Percentiles rank a stretch among this genome's conserved stretches.
Evolutionary conservation across 2,113 vertebrate species (phyloP).

Genomic region (Dolichotis patagonum): DNA sequence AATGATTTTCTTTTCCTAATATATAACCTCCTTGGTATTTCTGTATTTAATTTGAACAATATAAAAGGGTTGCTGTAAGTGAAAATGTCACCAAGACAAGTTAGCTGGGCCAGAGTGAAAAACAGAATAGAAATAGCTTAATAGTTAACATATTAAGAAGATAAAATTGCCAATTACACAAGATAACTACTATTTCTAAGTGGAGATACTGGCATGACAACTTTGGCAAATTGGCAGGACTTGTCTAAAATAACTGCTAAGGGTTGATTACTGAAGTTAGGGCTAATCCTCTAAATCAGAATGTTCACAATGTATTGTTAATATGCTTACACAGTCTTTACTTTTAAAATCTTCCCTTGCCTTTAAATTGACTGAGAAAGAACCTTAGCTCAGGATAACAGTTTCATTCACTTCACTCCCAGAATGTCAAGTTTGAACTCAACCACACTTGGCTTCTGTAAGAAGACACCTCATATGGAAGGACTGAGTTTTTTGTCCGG

Average conservation of each 20-base stretch:
- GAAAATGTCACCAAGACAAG: not conserved
- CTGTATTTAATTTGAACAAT: not conserved
- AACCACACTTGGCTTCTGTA: not conserved
- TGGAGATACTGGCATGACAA: not conserved
- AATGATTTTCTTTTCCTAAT: conserved; percentile 20
- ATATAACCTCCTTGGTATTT: not conserved
- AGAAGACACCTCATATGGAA: not conserved
- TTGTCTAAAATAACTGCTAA: not conserved
- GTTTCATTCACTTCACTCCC: not conserved
- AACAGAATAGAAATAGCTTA: not conserved
- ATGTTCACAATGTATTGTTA: conserved; percentile 11
- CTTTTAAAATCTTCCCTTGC: conserved; percentile 23
- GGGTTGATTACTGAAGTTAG: not conserved
- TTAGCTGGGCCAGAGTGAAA: not conserved
- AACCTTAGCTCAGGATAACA: not conserved
- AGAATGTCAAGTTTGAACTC: not conserved
- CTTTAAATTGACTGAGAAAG: conserved; percentile 39
- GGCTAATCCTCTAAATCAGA: not conserved
- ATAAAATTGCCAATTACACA: not conserved
- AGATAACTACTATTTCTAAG: not conserved
- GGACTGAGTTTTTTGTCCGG: not conserved
- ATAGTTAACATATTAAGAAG: not conserved
- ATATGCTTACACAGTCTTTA: not conserved
- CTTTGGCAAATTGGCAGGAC: not conserved
- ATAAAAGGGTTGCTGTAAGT: not conserved